phyloP scores from a whole-genome alignment of 2,797 vertebrate genomes.

The Sternotherus odoratus region DNA sequence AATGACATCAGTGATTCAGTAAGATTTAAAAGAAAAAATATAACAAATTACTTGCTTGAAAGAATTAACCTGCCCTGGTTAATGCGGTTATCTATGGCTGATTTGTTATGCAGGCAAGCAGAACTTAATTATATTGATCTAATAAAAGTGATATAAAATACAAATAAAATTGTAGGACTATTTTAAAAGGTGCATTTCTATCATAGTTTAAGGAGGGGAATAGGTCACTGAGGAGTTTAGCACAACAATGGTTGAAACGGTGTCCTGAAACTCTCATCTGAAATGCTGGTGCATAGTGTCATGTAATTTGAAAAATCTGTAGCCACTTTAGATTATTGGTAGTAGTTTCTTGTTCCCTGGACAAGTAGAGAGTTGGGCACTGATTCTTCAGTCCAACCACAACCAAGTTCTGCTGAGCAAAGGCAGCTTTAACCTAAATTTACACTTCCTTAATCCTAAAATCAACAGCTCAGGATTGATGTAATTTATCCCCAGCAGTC shows the following conservation, averaged over 20 bases:
- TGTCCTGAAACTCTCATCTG: neutral
- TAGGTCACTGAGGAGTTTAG: neutral
- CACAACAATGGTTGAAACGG: neutral
- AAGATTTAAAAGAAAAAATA: neutral
- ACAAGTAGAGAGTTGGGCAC: neutral
- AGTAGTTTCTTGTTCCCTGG: neutral
- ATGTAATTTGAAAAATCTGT: neutral
- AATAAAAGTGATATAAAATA: neutral
- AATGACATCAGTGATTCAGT: neutral
- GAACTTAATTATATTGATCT: constrained; percentile 52
- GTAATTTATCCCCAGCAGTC: neutral
- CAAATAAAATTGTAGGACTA: constrained; percentile 14
- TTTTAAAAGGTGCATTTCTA: neutral
- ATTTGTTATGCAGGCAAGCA: constrained; percentile 32
- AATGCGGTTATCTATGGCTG: neutral
- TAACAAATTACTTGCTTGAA: constrained; percentile 11
- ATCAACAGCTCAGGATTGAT: neutral
- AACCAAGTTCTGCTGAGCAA: neutral
- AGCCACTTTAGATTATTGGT: neutral
- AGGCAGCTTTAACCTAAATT: neutral
- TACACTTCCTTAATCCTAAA: neutral
- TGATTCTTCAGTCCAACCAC: neutral
- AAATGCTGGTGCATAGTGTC: neutral
- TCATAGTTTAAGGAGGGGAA: neutral
- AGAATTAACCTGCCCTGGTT: neutral